A percentile compares a stretch with the other conserved stretches of the same genome.
Conservation (phyloP, 2,797 vertebrate genomes). For the Acipenser oxyrinchus region DNA sequence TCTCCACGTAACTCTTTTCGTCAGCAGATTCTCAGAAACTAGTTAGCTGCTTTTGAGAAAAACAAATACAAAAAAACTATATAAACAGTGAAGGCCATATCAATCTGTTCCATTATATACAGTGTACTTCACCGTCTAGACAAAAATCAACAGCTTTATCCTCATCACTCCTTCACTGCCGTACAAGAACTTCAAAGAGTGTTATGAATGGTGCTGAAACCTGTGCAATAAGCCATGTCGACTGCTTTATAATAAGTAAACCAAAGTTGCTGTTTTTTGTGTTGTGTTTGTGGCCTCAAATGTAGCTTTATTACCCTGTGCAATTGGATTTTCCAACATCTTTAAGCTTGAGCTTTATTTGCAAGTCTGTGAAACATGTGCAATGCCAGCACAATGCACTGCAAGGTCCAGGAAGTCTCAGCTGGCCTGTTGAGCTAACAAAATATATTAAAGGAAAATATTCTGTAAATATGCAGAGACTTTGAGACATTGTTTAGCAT, state of each 20-base stretch:
- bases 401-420: no score
- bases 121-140: conserved; percentile 22
- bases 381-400: background rate
- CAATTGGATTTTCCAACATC: background rate
- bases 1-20: background rate
- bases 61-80: conserved; percentile 4
- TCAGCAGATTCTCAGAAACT: background rate
- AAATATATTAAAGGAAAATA: no score
- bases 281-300: no score
- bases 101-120: conserved; percentile 20
- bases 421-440: no score
- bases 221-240: background rate
- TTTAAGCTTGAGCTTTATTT: background rate
- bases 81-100: conserved; percentile 7
- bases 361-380: background rate
- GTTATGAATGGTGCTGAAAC: background rate
- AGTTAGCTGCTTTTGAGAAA: conserved; percentile 9
- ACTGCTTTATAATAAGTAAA: background rate
- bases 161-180: background rate
- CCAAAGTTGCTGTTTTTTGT: no score
- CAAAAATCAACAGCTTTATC: conserved; percentile 12
- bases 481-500: background rate
- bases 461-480: no score
- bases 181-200: conserved; percentile 6
- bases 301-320: no score